Evolutionary conservation across 2,797 vertebrate species (phyloP).

Genomic region (Microctenopoma lineatum): DNA sequence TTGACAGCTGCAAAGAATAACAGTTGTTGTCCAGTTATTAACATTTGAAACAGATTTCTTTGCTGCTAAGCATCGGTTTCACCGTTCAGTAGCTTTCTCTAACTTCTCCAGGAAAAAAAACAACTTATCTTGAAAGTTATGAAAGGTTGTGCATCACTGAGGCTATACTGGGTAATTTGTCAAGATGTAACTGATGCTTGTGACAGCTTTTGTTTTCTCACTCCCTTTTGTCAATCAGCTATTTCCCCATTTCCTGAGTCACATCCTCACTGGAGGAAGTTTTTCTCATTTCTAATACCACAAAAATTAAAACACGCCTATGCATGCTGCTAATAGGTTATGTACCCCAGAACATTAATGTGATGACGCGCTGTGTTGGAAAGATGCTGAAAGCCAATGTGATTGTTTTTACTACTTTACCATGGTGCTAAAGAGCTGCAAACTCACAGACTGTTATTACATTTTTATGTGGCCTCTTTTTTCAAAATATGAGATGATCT

Average conservation of each 20-base stretch:
- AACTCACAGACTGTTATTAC: not conserved
- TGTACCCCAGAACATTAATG: not conserved
- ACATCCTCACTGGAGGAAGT: conserved; percentile 20
- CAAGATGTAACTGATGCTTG: conserved; percentile 15
- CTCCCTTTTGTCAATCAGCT: not conserved
- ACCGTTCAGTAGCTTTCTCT: not conserved
- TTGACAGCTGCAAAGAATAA: not conserved
- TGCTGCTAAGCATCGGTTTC: not conserved
- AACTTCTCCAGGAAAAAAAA: not conserved
- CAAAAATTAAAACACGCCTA: not conserved
- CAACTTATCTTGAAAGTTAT: not conserved
- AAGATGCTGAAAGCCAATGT: not conserved
- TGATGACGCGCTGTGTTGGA: conserved; percentile 13
- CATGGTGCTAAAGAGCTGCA: conserved; percentile 46
- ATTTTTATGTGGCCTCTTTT: conserved; percentile 21
- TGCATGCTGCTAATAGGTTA: not conserved
- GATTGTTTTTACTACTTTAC: conserved; percentile 19
- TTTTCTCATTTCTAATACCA: conserved; percentile 31
- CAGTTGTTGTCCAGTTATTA: conserved; percentile 7
- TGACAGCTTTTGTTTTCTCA: conserved; percentile 10
- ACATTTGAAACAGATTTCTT: not conserved
- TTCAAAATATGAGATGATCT: conserved; percentile 32
- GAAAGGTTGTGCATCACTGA: conserved; percentile 2
- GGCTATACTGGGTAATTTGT: conserved; percentile 21
- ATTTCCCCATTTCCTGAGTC: conserved; percentile 23